Conservation (phyloP, 2,888 invertebrate species). For the Helobdella robusta region DNA sequence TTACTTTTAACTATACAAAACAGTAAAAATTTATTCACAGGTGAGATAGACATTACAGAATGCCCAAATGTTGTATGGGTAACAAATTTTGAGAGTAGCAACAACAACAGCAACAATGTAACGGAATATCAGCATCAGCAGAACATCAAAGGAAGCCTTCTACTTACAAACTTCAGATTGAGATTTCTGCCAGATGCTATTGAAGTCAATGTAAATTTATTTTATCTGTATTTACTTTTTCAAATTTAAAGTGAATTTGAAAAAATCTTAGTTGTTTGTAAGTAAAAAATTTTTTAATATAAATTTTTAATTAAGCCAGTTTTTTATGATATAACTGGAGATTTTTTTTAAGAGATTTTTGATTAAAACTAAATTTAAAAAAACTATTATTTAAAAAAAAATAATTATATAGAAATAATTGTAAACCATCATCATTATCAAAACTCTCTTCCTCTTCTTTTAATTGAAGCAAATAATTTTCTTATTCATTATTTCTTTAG, state of each 20-base stretch:
- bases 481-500: not conserved
- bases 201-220: not conserved
- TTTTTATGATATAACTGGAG: too few species aligned
- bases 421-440: not conserved
- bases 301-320: too few species aligned
- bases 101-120: too few species aligned
- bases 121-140: not conserved
- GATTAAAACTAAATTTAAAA: not conserved
- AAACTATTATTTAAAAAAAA: not conserved
- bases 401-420: not conserved
- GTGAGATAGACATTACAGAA: slow-evolving; percentile 11
- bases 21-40: too few species aligned
- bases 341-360: too few species aligned
- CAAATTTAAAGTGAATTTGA: not conserved
- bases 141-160: slow-evolving; percentile 4
- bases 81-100: too few species aligned
- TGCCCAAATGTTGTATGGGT: slow-evolving; percentile 13
- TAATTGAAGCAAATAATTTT: not conserved
- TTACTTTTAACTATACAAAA: not conserved
- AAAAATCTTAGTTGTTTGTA: not conserved
- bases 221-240: not conserved
- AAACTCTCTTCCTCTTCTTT: not conserved
- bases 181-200: slow-evolving; percentile 16
- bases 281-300: not conserved
- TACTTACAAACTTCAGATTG: slow-evolving; percentile 21